phyloP scores from a whole-genome alignment of 2,888 invertebrate genomes.

The Caenorhabditis doughertyi region DNA sequence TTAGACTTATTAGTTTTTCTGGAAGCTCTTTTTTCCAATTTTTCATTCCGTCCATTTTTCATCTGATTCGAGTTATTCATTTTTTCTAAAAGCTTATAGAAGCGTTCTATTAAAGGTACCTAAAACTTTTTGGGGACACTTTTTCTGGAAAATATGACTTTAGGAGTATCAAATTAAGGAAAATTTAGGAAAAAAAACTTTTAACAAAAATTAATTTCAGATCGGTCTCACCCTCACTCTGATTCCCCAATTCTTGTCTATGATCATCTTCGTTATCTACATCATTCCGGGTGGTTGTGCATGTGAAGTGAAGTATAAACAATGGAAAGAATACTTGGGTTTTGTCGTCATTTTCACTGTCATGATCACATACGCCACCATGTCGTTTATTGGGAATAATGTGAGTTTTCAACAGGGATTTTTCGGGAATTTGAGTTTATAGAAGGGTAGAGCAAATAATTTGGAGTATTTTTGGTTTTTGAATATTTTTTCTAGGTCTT shows the following conservation, averaged over 20 bases:
- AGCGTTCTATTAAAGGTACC: no score
- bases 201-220: no score
- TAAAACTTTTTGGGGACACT: no score
- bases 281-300: not conserved
- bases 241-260: not conserved
- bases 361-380: not conserved
- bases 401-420: not conserved
- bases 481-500: not conserved
- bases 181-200: no score
- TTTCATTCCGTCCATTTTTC: no score
- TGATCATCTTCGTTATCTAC: not conserved
- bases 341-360: slow-evolving; percentile 1
- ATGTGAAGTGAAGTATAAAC: not conserved
- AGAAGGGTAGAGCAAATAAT: no score
- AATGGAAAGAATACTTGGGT: slow-evolving; percentile 13
- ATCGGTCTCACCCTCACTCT: not conserved
- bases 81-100: no score
- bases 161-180: no score
- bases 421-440: no score
- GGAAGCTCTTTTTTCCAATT: no score
- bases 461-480: not conserved
- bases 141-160: not conserved
- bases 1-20: no score
- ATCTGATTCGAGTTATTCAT: no score
- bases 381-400: not conserved